Base-by-base conservation (phyloP, 1,140 invertebrate species). In the Myzus persicae region DNA sequence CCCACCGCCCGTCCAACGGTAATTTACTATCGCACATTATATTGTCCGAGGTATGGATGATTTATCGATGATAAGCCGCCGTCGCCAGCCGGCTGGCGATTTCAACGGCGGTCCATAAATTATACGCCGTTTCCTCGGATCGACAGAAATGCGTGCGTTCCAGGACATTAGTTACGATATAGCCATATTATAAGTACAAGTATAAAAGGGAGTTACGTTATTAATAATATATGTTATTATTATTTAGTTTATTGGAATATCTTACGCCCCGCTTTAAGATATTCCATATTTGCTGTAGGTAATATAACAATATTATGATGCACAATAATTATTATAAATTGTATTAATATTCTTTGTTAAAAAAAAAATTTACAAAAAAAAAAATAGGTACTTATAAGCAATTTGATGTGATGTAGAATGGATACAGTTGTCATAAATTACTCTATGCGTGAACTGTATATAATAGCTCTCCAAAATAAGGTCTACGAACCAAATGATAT, bases 21-120 rank as follows among this genome's bases (percentile, higher is more conserved):
- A 90, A 90, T 90, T 90, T 89, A 54, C 88, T 36, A 89, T 54
- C 88, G 88, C 88, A 18, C 36, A 89, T 89, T 89, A 89, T 89
- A 89, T 89, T 89, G 87, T 89, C 87, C 87, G 87, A 46, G 11
- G 14, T 40, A 36, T 22, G 87, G 88, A 54, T 89, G 88, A 89
- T 89, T 89, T 89, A 89, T 89, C 88, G 88, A 89, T 51, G 88
- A 89, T 54, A 89, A 54, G 84, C 40, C 84, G 84, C 59, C 59
- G 59, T 76, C 59, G 84, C 85, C 44, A 7, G 31, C 85, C 38
- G 88, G 46, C 46, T 89, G 46, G 88, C 88, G n/a, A 89, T 89
- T 89, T 89, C 48, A 51, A 89, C 88, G 88, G 88, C 36, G 11
- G 36, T 51, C 87, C 46, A 89, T 89, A 89, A 89, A 89, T 89